Percentiles rank a stretch among this genome's conserved stretches.
Evolutionary conservation across 2,113 vertebrate genomes (phyloP).

Genomic region (Trematocara zebra): DNA sequence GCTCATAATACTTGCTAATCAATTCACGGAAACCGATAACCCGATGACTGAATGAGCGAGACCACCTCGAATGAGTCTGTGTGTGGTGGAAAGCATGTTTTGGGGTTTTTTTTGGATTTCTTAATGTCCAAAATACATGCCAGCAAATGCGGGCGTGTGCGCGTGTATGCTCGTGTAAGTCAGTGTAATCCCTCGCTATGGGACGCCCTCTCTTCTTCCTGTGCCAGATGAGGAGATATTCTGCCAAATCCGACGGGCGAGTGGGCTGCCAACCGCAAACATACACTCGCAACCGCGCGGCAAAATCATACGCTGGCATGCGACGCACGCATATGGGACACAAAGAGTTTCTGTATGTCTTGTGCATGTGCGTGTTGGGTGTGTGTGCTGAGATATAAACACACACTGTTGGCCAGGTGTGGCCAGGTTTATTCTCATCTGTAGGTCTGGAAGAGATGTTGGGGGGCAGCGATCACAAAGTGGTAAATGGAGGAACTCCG

Average conservation of each 20-base stretch:
- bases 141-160: neutral
- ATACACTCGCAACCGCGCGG: conserved; percentile 19
- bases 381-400: neutral
- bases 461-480: conserved; percentile 23
- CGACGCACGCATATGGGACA: conserved; percentile 30
- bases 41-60: neutral
- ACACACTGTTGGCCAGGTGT: conserved; percentile 6
- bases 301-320: conserved; percentile 29
- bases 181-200: conserved; percentile 67
- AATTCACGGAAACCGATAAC: conserved; percentile 7
- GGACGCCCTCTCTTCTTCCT: conserved; percentile 59
- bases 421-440: conserved; percentile 46
- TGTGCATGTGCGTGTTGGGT: neutral
- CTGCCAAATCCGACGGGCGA: conserved; percentile 61
- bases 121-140: conserved; percentile 28
- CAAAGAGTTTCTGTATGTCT: neutral
- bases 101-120: conserved; percentile 1
- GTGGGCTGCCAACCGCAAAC: conserved; percentile 44
- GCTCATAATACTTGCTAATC: neutral
- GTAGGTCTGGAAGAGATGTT: conserved; percentile 45
- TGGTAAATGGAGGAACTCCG: conserved; percentile 33
- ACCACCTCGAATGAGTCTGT: neutral
- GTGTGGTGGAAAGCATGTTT: neutral
- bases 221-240: conserved; percentile 67
- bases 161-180: conserved; percentile 47